A percentile compares a stretch with the other conserved stretches of the same genome.
Evolutionary conservation across 2,113 vertebrate species (phyloP).

Genomic region (Saiga tatarica): DNA sequence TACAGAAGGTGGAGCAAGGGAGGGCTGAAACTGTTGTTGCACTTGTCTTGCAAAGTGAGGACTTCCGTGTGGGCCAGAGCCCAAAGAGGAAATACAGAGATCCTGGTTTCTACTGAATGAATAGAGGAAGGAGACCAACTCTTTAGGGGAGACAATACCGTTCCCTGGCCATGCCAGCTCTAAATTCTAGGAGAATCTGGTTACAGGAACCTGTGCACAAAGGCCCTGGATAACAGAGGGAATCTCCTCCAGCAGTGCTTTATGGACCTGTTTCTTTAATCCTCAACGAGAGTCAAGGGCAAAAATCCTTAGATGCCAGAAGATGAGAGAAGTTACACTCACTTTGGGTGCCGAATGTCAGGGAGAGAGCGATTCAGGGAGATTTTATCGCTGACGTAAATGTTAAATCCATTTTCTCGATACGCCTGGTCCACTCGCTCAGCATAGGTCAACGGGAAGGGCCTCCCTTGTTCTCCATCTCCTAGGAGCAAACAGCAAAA

Average conservation of each 20-base stretch:
- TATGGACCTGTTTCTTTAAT: not conserved
- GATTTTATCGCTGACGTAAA: constrained; percentile 97
- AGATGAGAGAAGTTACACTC: constrained; percentile 76
- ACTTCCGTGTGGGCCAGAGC: not conserved
- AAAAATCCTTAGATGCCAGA: not conserved
- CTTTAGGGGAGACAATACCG: not conserved
- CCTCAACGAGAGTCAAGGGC: not conserved
- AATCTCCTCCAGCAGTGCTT: not conserved
- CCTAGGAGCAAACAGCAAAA: constrained; percentile 81
- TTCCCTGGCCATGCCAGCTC: not conserved
- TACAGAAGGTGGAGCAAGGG: not conserved
- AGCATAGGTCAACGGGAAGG: constrained; percentile 91
- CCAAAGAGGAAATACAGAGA: not conserved
- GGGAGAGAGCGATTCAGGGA: constrained; percentile 96
- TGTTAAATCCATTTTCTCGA: constrained; percentile 98
- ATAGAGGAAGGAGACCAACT: not conserved
- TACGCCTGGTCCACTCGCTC: constrained; percentile 95
- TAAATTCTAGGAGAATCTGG: not conserved
- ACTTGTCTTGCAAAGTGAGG: not conserved
- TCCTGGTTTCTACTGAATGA: not conserved
- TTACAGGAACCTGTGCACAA: not conserved
- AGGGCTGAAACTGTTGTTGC: not conserved
- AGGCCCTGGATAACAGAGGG: not conserved
- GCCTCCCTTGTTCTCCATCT: constrained; percentile 94
- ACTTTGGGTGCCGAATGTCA: constrained; percentile 97